Base-by-base conservation (phyloP, 2,113 vertebrate genomes). In the Ammospiza nelsoni region DNA sequence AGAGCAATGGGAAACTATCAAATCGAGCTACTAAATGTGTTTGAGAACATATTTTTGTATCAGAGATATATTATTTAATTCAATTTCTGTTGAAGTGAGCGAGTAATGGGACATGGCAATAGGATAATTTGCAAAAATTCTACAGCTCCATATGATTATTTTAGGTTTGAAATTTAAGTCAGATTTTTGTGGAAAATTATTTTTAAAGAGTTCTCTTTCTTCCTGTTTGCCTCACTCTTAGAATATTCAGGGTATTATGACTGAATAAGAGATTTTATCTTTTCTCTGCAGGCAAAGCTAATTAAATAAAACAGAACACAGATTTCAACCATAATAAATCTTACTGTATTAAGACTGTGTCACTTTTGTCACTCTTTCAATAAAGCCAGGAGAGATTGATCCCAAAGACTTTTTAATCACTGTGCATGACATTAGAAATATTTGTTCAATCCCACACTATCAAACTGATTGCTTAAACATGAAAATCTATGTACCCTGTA, bases 301-400 rank as follows among this genome's bases (percentile, higher is more conserved):
- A 97, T 97, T 95, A 97, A 96, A 92, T 97, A 87, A 81, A 96
- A 95, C 19, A 71, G 63, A 97, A 78, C 18, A 94, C 55, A 95
- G 83, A 95, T 94, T 97, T 97, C 87, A 74, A 71, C 29, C 23
- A 18, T 95, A 93, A 97, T 94, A 97, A 96, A 97, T 95, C 73
- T 97, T 89, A 69, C 48, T 92, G 9, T 85, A 72, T 95, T 96
- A 95, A 95, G 76, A 91, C 43, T 84, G 15, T 97, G 86, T 89
- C 94, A 93, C 51, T 96, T 97, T 89, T 22, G 6, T 95, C 74
- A 61, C 61, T 96, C 87, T 89, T 97, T 95, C 95, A 91, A 95
- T 95, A 95, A 97, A 96, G 33, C 37, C 90, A 96, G 84, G 61
- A 96, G 35, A 51, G 59, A 97, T 92, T 97, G 88, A 95, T 90